Conservation (phyloP, 2,888 invertebrate species). For the Leucozona laternaria region DNA sequence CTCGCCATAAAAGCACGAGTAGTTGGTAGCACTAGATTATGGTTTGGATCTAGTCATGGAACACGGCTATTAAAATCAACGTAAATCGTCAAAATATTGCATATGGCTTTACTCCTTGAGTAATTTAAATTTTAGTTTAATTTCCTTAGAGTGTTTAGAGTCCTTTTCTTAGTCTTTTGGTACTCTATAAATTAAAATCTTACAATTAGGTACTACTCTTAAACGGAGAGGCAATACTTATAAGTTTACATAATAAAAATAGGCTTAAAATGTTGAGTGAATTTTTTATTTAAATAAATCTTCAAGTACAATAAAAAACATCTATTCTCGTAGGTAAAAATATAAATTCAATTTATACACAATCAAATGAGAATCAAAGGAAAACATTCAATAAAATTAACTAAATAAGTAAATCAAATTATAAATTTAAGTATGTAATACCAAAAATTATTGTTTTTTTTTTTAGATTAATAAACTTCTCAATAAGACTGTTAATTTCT, state of each 20-base stretch:
- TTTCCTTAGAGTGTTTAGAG: too few species aligned
- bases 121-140: too few species aligned
- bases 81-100: too few species aligned
- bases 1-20: too few species aligned
- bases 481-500: not conserved
- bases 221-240: not conserved
- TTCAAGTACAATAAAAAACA: not conserved
- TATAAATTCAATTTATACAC: not conserved
- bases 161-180: too few species aligned
- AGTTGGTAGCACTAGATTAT: too few species aligned
- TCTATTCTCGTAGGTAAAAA: not conserved
- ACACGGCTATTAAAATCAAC: too few species aligned
- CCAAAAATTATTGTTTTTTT: not conserved
- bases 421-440: not conserved
- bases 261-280: not conserved
- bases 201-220: not conserved
- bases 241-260: not conserved
- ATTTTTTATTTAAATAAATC: not conserved
- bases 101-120: too few species aligned
- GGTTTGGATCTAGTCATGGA: too few species aligned
- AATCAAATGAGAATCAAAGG: not conserved
- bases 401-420: not conserved
- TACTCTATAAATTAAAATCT: not conserved
- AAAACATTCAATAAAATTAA: not conserved
- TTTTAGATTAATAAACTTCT: constrained; percentile 25